Conservation (phyloP, 2,113 vertebrate genomes). For the Entelurus aequoreus region DNA sequence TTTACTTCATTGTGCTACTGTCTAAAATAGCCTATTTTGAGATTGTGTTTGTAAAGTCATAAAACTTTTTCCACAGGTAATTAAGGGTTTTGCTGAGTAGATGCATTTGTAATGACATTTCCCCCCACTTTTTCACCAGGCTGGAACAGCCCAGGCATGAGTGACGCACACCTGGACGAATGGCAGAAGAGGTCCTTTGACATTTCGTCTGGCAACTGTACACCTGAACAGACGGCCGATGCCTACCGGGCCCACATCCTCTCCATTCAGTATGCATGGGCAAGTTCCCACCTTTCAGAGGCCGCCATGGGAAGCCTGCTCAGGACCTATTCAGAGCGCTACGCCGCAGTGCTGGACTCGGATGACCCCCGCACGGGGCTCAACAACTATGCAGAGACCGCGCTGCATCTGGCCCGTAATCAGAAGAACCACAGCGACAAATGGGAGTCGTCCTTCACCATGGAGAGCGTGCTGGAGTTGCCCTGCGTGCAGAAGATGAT, state of each 20-base stretch:
- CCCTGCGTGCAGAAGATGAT: slow-evolving; percentile 78
- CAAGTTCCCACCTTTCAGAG: slow-evolving; percentile 82
- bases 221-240: slow-evolving; percentile 85
- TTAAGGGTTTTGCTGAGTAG: slow-evolving; percentile 15
- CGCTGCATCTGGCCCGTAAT: slow-evolving; percentile 80
- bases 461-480: slow-evolving; percentile 75
- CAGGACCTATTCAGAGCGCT: slow-evolving; percentile 81
- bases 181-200: slow-evolving; percentile 91
- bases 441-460: slow-evolving; percentile 86
- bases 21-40: no score
- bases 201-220: slow-evolving; percentile 78
- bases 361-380: slow-evolving; percentile 79
- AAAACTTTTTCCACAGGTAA: background rate
- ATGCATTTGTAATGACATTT: slow-evolving; percentile 63
- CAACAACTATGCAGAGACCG: slow-evolving; percentile 89
- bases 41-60: background rate
- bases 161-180: slow-evolving; percentile 79
- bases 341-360: slow-evolving; percentile 85
- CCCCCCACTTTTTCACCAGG: slow-evolving; percentile 58
- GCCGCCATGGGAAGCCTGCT: slow-evolving; percentile 79
- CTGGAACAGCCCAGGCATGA: slow-evolving; percentile 69
- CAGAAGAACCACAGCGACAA: slow-evolving; percentile 83
- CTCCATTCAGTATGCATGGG: slow-evolving; percentile 89
- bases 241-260: slow-evolving; percentile 85
- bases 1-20: no score